Base-by-base conservation (phyloP, 2,888 invertebrate genomes). In the Salticus scenicus region DNA sequence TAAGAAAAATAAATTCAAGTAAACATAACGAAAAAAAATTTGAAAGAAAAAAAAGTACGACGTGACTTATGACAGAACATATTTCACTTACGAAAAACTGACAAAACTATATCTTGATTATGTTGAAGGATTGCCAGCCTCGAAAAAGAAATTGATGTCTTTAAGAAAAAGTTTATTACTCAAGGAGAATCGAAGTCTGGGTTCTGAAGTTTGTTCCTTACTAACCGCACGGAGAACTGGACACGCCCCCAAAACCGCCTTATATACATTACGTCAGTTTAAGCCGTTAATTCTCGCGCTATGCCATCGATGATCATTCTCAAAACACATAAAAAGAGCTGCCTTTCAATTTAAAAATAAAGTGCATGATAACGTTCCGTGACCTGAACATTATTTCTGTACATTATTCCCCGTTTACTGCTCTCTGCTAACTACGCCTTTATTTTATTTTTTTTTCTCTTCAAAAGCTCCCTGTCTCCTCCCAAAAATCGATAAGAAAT, bases 401-500 rank as follows among this genome's bases (percentile, higher is more conserved):
- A 51, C 31, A 42, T 41, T 47, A 51, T 66, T 64, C 75, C 42
- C 66, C 42, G 42, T 42, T 75, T 75, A 24, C 69, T 33, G 77
- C 69, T 20, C 69, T 69, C 69, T 64, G 24, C 77, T 27, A 77
- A 33, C 33, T 41, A 66, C 66, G 30, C 41, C 37, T 31, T 69
- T 37, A 70, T 57, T 77, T 51, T 28, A 70, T 51, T 37, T 57
- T 63, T 31, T 27, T 42, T 76, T 30, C 37, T 66, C 7, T 24
- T 33, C 14, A 5, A 63, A 17, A 42, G 14, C 57, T 20, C 74
- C 31, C 64, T 24, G 42, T 33, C 37, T 67, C 67, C 42, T 77
- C 72, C 28, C 67, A 63, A 27, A 72, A 77, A 83, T 83, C 83
- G 77, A 83, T 83, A 51, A 57, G 28, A 67, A 69, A 30, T 67